A percentile compares a stretch with the other conserved stretches of the same genome.
Conservation (phyloP, 1,140 invertebrate species). For the Leptinotarsa undecemlineata region DNA sequence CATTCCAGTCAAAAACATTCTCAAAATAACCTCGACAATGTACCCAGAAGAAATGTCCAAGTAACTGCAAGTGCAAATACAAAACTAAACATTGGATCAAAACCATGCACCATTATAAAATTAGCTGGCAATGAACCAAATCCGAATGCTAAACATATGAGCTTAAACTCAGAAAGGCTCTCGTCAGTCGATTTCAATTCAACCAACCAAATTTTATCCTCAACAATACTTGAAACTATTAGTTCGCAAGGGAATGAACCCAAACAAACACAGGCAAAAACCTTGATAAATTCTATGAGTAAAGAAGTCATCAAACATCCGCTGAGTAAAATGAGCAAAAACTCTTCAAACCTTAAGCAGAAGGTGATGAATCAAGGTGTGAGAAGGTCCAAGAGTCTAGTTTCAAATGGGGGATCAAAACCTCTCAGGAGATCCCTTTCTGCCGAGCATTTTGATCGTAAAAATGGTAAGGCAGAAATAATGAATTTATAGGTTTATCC, state of each 20-base stretch:
- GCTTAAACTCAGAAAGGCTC: not conserved
- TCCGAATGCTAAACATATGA: slow-evolving; percentile 13
- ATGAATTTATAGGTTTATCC: not conserved
- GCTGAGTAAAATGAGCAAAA: too few species aligned
- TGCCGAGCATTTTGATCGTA: slow-evolving; percentile 30
- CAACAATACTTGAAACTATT: slow-evolving; percentile 6
- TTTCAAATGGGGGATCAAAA: not conserved
- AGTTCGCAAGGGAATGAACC: too few species aligned
- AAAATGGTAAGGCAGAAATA: slow-evolving; percentile 9
- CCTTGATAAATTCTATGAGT: too few species aligned
- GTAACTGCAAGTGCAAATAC: not conserved
- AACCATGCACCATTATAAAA: slow-evolving; percentile 11
- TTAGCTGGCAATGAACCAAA: slow-evolving; percentile 10
- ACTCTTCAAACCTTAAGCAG: too few species aligned
- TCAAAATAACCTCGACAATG: too few species aligned
- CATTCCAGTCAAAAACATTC: not conserved
- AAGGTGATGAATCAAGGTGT: too few species aligned
- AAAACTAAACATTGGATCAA: slow-evolving; percentile 16
- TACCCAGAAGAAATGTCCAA: not conserved
- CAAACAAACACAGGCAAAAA: too few species aligned
- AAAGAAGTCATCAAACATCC: too few species aligned
- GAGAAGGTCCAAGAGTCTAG: not conserved
- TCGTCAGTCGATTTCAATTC: not conserved
- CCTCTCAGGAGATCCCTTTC: slow-evolving; percentile 27
- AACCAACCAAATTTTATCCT: slow-evolving; percentile 3